Base-by-base conservation (phyloP, 2,797 vertebrate genomes). In the Nyctalus aviator region DNA sequence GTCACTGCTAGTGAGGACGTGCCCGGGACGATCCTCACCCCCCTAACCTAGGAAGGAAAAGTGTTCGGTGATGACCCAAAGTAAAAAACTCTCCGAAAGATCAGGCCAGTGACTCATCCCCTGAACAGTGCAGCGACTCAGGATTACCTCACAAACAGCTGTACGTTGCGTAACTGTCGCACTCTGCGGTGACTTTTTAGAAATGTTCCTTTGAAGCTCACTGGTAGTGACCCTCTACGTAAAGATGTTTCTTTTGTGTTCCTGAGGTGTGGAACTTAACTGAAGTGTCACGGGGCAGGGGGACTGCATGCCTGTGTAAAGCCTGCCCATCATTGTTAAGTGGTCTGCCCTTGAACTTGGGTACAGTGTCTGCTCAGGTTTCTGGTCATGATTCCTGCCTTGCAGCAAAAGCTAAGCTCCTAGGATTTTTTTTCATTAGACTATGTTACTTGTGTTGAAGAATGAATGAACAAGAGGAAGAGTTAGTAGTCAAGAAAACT, bases 131-230 rank as follows among this genome's bases (percentile, higher is more conserved):
- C 25, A 6, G 48, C 50, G 8, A 6, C n/a, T 32, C 71, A 11
- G 2, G 30, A 3, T 11, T 0, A 0, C n/a, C 37, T 55, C 25
- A 9, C 13, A 18, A 0, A 15, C 27, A 0, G 15, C 37, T 62
- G 0, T 12, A 0, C 53, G 44, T 0, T 6, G 20, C 20, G 44
- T 20, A 2, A 4, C 35, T 30, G 44, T 41, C 27, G 6, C 62
- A 8, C 25, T 48, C 88, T n/a, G 23, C 13, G 3, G 53, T 10
- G 17, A 10, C 72, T 73, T 20, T 37, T 14, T 15, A 71, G 62
- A 59, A 69, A 1, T 6, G 14, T 2, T 5, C 35, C 71, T 12
- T 13, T 8, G 3, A 18, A 44, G 62, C 69, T 32, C 21, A 3
- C 12, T 68, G 10, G 25, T 1, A 0, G 41, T 8, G 50, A 15